These are phyloP conservation scores for Apodemia duryi DNA, from an alignment of 2,888 invertebrate genomes.

Conservation along the genomic window DNA sequence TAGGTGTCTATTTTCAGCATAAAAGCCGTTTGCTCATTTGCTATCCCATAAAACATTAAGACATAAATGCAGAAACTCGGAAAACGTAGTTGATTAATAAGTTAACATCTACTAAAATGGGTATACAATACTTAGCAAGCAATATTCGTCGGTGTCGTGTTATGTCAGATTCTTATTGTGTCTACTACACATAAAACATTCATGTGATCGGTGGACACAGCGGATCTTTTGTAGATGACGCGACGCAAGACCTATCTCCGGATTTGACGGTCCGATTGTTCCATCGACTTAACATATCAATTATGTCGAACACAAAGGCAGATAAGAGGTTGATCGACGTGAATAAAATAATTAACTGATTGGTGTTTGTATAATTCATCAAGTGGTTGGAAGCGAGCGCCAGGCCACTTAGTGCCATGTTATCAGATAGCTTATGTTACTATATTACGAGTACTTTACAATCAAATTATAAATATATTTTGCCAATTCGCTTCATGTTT, in stretches of 20 bases:
- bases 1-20: too few species aligned
- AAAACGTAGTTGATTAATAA: neutral
- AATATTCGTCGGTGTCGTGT: constrained; percentile 39
- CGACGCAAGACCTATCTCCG: constrained; percentile 40
- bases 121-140: neutral
- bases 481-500: too few species aligned
- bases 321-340: constrained; percentile 74
- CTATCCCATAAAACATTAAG: too few species aligned
- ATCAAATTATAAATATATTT: too few species aligned
- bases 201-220: constrained; percentile 36
- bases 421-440: too few species aligned
- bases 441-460: too few species aligned
- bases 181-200: constrained; percentile 46
- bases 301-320: constrained; percentile 73
- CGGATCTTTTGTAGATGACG: constrained; percentile 34
- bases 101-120: neutral
- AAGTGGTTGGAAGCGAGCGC: constrained; percentile 51
- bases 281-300: constrained; percentile 75
- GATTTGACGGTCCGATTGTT: constrained; percentile 68
- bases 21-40: too few species aligned
- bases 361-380: constrained; percentile 78
- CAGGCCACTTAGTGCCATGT: constrained; percentile 59
- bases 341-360: constrained; percentile 78
- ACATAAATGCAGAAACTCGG: too few species aligned
- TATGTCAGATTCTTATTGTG: constrained; percentile 67